Percentiles rank a stretch among this genome's conserved stretches.
Evolutionary conservation across 2,888 invertebrate species (phyloP).

Genomic region (Agrotis segetum): DNA sequence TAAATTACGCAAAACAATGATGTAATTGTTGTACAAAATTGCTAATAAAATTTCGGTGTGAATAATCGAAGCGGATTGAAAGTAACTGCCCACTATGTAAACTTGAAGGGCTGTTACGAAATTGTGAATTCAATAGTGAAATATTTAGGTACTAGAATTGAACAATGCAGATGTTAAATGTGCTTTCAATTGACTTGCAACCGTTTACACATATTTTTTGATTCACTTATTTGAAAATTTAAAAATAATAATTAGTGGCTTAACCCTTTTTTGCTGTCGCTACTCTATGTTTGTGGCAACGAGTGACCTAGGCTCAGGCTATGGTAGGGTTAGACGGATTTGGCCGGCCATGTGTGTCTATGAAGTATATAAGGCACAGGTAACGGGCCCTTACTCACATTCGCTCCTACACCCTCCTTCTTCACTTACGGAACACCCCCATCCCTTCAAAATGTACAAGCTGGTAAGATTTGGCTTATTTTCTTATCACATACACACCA

Average conservation of each 20-base stretch:
- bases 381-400: conserved; percentile 81
- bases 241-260: neutral
- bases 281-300: conserved; percentile 77
- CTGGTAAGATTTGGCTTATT: conserved; percentile 86
- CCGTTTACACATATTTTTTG: neutral
- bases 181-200: neutral
- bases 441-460: conserved; percentile 91
- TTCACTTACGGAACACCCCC: conserved; percentile 76
- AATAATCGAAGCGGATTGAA: conserved; percentile 53
- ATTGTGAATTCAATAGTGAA: conserved; percentile 28
- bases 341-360: conserved; percentile 83
- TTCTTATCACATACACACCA: conserved; percentile 13
- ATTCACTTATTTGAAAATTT: neutral
- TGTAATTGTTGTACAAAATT: conserved; percentile 71
- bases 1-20: conserved; percentile 65
- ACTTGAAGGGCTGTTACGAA: conserved; percentile 54
- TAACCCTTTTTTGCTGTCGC: conserved; percentile 72
- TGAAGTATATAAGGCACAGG: conserved; percentile 85
- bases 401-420: conserved; percentile 82
- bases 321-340: conserved; percentile 87
- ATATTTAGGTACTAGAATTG: conserved; percentile 4
- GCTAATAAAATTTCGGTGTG: conserved; percentile 61
- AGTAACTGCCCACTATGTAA: conserved; percentile 48
- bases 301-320: conserved; percentile 85
- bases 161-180: conserved; percentile 13